phyloP scores from a whole-genome alignment of 30 jellyfish, hydroid and myxozoan genomes.

The Hydra vulgaris region DNA sequence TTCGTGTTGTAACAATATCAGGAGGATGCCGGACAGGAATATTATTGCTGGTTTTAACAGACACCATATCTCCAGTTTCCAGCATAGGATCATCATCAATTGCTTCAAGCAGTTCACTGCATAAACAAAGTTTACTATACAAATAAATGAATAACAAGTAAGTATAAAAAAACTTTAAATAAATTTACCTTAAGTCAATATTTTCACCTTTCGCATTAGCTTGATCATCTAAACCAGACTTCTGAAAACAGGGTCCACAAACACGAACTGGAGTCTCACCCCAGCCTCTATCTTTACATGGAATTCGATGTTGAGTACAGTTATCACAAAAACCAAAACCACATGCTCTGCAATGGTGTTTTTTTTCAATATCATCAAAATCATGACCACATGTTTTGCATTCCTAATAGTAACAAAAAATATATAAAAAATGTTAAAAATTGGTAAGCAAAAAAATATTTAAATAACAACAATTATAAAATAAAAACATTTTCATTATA shows the following conservation, averaged over 20 bases:
- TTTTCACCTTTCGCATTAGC: conserved; percentile 12
- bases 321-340: conserved; percentile 91
- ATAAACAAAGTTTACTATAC: background rate
- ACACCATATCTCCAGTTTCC: conserved; percentile 86
- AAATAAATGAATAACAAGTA: background rate
- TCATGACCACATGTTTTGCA: conserved; percentile 77
- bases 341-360: conserved; percentile 95
- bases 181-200: conserved; percentile 28
- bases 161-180: background rate
- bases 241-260: conserved; percentile 62
- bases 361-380: conserved; percentile 75
- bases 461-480: background rate
- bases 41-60: conserved; percentile 64
- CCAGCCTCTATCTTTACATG: conserved; percentile 97
- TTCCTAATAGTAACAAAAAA: conserved; percentile 37
- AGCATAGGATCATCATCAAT: conserved; percentile 82
- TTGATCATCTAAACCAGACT: conserved; percentile 36
- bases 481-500: no score
- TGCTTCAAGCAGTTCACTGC: conserved; percentile 84
- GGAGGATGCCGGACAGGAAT: conserved; percentile 84
- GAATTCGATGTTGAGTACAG: conserved; percentile 78
- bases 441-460: background rate
- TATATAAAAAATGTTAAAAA: background rate
- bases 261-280: conserved; percentile 94
- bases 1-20: conserved; percentile 64